phyloP scores from a whole-genome alignment of 30 jellyfish, hydroid and myxozoan species.

The Hydractinia symbiolongicarpus region DNA sequence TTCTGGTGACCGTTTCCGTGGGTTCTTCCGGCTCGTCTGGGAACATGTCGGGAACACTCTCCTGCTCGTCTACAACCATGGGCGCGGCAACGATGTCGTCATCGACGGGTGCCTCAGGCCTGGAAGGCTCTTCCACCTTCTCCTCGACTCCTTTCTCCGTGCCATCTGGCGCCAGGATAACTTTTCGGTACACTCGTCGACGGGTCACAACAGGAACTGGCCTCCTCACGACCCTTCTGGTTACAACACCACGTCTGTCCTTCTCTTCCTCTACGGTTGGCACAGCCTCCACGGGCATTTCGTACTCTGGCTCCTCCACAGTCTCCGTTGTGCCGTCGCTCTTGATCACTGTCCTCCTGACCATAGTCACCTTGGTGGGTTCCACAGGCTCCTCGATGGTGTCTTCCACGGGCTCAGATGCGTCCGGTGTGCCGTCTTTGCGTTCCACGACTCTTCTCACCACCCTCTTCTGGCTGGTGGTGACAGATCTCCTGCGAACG shows the following conservation, averaged over 20 bases:
- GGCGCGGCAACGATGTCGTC: slow-evolving; percentile 27
- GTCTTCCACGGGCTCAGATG: slow-evolving; percentile 64
- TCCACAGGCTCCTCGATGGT: slow-evolving; percentile 55
- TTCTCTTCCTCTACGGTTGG: slow-evolving; percentile 20
- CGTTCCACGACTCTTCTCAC: slow-evolving; percentile 51
- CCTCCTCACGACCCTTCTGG: slow-evolving; percentile 21
- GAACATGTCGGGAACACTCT: slow-evolving; percentile 24
- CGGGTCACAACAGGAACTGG: slow-evolving; percentile 48
- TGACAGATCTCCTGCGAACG: slow-evolving; percentile 55
- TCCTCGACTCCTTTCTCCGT: slow-evolving; percentile 56
- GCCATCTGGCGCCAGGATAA: slow-evolving; percentile 57
- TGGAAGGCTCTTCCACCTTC: slow-evolving; percentile 43
- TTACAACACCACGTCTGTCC: background rate
- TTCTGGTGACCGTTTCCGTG: slow-evolving; percentile 14
- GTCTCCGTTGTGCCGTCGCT: slow-evolving; percentile 43
- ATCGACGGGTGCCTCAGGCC: slow-evolving; percentile 21
- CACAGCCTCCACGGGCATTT: slow-evolving; percentile 56
- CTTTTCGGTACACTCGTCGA: slow-evolving; percentile 39
- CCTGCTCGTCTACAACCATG: slow-evolving; percentile 17
- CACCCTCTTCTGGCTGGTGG: slow-evolving; percentile 55
- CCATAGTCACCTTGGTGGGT: slow-evolving; percentile 44
- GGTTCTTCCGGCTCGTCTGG: slow-evolving; percentile 20
- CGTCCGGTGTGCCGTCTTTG: slow-evolving; percentile 59
- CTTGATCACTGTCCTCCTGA: slow-evolving; percentile 33
- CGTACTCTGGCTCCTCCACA: slow-evolving; percentile 63